These are phyloP conservation scores for Menura novaehollandiae DNA, from an alignment of 2,113 vertebrate species.

Conservation along the genomic window DNA sequence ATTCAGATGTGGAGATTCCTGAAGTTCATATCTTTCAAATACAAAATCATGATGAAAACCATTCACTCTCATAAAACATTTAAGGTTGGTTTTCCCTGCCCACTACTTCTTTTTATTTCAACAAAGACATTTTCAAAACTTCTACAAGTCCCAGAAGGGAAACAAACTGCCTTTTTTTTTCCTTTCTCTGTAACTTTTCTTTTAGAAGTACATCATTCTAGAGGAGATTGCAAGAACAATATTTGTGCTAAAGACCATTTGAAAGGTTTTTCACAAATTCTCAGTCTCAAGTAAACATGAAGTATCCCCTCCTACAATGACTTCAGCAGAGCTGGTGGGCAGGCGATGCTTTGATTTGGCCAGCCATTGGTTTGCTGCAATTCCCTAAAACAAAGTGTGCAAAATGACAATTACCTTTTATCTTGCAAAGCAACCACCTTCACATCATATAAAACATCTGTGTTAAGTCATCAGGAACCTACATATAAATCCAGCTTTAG, in stretches of 20 bases:
- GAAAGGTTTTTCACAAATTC: background rate
- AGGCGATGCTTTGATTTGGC: background rate
- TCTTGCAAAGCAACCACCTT: conserved; percentile 22
- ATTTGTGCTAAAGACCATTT: background rate
- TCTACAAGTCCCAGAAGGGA: background rate
- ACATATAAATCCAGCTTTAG: conserved; percentile 35
- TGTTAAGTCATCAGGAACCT: conserved; percentile 13
- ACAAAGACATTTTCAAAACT: background rate
- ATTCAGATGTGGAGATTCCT: background rate
- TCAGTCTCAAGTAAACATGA: background rate
- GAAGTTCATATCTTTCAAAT: background rate
- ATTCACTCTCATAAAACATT: background rate
- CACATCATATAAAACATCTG: conserved; percentile 40
- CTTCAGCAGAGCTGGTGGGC: background rate
- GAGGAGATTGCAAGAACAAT: background rate
- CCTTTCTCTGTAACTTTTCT: background rate
- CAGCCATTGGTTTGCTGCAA: background rate
- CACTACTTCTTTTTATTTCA: background rate
- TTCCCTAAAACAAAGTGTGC: background rate
- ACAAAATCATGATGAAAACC: background rate
- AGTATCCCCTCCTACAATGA: background rate
- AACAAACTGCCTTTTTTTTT: background rate
- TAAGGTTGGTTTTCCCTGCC: background rate
- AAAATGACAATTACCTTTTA: conserved; percentile 27
- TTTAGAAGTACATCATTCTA: background rate